Evolutionary conservation across 2,797 vertebrate species (phyloP).

Genomic region (Cossypha caffra): DNA sequence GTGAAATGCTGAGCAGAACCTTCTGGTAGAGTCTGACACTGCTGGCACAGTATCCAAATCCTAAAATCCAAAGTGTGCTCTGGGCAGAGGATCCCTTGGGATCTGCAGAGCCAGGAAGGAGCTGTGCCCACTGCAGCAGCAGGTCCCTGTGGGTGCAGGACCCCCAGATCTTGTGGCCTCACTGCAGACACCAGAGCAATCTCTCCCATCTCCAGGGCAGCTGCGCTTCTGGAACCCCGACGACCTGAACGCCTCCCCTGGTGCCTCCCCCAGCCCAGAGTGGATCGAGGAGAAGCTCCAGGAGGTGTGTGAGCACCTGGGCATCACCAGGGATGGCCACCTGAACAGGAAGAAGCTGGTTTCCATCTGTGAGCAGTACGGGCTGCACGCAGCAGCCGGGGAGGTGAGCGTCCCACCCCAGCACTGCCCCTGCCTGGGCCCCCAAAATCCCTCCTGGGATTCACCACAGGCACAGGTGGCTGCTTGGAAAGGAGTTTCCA

Average conservation of each 20-base stretch:
- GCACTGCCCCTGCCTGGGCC: fast-evolving
- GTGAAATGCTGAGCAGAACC: neutral
- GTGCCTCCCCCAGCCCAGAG: slow-evolving; percentile 67
- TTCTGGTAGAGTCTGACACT: fast-evolving
- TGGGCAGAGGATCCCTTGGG: neutral
- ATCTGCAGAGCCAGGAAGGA: neutral
- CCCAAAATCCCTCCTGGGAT: neutral
- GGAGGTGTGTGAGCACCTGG: slow-evolving; percentile 85
- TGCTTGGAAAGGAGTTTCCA: neutral
- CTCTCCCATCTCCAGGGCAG: slow-evolving; percentile 80
- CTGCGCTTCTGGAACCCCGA: slow-evolving; percentile 96
- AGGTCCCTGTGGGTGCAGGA: fast-evolving
- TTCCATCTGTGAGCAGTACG: slow-evolving; percentile 83
- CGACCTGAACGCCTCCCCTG: slow-evolving; percentile 83
- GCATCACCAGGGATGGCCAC: slow-evolving; percentile 82
- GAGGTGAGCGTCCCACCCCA: slow-evolving; percentile 77
- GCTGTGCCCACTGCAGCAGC: neutral
- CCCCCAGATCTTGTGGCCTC: neutral
- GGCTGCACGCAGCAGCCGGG: slow-evolving; percentile 71
- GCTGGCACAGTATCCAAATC: fast-evolving
- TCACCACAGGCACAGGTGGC: neutral
- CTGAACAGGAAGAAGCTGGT: slow-evolving; percentile 82
- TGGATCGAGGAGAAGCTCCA: slow-evolving; percentile 86
- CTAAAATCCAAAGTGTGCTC: neutral
- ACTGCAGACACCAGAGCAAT: fast-evolving